These are phyloP conservation scores for Elanoides forficatus DNA, from an alignment of 2,113 vertebrate species.

Conservation along the genomic window DNA sequence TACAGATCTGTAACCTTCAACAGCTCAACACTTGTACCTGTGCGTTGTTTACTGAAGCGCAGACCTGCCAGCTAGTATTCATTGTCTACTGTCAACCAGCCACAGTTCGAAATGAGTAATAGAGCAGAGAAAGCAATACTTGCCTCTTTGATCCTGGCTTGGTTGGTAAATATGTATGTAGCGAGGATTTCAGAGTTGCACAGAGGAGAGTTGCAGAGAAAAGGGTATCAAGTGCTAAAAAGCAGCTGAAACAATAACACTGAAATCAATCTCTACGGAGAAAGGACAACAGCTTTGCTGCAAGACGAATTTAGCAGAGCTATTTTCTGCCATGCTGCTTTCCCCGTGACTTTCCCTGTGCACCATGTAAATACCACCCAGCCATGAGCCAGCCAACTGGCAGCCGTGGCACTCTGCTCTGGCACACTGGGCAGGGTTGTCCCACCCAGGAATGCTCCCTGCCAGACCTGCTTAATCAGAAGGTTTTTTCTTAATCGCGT, in stretches of 20 bases:
- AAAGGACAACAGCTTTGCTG: constrained; percentile 17
- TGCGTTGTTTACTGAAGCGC: not conserved
- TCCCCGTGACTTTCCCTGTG: constrained; percentile 14
- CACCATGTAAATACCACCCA: not conserved
- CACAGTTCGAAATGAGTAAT: not conserved
- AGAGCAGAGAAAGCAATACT: not conserved
- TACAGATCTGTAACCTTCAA: not conserved
- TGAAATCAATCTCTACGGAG: not conserved
- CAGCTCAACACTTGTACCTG: not conserved
- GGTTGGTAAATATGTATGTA: not conserved
- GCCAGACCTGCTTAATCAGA: not conserved
- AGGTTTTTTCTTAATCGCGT: not conserved
- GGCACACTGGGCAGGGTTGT: not conserved
- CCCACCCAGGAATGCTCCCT: not conserved
- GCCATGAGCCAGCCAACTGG: constrained; percentile 11
- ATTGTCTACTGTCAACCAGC: not conserved
- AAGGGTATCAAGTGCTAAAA: not conserved
- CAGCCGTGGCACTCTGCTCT: not conserved
- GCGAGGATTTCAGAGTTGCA: not conserved
- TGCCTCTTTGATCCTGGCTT: not conserved
- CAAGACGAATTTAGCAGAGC: not conserved
- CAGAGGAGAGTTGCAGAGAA: not conserved
- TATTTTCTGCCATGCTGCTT: constrained; percentile 57
- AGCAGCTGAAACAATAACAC: not conserved
- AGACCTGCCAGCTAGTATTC: not conserved